Conservation (phyloP, 2,888 invertebrate genomes). For the Mesodorylaimus sp. region DNA sequence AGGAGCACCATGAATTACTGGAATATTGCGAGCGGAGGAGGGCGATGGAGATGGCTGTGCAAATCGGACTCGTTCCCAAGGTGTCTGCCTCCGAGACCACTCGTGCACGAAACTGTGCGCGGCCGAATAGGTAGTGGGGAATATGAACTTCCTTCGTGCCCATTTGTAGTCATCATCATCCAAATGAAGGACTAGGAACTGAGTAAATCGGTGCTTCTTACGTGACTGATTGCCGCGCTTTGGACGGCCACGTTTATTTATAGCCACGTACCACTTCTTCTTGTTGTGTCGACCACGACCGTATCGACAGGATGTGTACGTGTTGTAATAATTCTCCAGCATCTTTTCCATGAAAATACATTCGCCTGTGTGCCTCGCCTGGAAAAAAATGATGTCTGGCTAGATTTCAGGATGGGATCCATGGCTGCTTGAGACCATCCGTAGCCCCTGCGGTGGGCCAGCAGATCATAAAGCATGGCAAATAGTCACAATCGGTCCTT, state of each 20-base stretch:
- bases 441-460: too few species aligned
- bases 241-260: conserved; percentile 21
- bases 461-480: too few species aligned
- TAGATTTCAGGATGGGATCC: too few species aligned
- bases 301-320: conserved; percentile 27
- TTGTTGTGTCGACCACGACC: conserved; percentile 14
- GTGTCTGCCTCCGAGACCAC: neutral
- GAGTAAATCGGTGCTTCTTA: conserved; percentile 19
- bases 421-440: too few species aligned
- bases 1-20: too few species aligned
- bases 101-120: neutral
- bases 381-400: neutral
- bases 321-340: conserved; percentile 29
- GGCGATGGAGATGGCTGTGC: too few species aligned
- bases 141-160: neutral
- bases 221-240: conserved; percentile 19
- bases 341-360: conserved; percentile 29
- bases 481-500: too few species aligned
- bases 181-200: conserved; percentile 20
- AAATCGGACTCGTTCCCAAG: neutral
- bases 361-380: conserved; percentile 17
- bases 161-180: conserved; percentile 10
- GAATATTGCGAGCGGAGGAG: too few species aligned
- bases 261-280: conserved; percentile 21
- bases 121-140: neutral